Conservation (phyloP, 1,140 invertebrate species). For the Drosophila santomea region DNA sequence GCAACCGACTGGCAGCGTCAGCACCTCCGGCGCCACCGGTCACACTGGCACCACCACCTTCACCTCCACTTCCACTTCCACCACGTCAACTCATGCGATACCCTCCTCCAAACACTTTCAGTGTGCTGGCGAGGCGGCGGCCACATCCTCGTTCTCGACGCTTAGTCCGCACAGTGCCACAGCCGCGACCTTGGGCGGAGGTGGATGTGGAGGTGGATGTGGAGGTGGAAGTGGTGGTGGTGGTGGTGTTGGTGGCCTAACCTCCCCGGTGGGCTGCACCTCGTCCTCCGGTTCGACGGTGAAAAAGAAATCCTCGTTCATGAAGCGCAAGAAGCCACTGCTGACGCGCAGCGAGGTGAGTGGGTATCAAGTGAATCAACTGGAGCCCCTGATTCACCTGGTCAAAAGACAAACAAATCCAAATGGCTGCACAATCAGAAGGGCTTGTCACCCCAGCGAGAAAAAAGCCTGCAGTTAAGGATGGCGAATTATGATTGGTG, state of each 20-base stretch:
- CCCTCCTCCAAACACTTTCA: constrained; percentile 57
- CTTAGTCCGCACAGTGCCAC: constrained; percentile 45
- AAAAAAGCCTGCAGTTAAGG: constrained; percentile 25
- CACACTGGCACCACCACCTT: not conserved
- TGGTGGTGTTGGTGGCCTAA: constrained; percentile 24
- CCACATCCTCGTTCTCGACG: constrained; percentile 26
- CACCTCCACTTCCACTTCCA: not conserved
- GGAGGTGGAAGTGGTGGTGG: constrained; percentile 17
- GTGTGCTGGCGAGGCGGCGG: constrained; percentile 25
- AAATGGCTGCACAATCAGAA: constrained; percentile 32
- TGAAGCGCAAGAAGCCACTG: constrained; percentile 79
- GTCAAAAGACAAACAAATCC: constrained; percentile 21
- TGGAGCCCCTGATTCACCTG: constrained; percentile 9
- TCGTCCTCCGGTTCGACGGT: constrained; percentile 32
- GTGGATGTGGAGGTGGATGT: constrained; percentile 7
- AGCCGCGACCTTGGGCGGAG: constrained; percentile 19
- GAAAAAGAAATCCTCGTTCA: constrained; percentile 75
- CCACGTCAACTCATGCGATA: constrained; percentile 44
- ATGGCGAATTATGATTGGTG: constrained; percentile 12
- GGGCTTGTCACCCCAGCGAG: constrained; percentile 9
- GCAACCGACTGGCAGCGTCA: constrained; percentile 8
- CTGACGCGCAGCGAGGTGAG: constrained; percentile 83
- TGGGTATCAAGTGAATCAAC: constrained; percentile 22
- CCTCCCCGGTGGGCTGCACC: constrained; percentile 40
- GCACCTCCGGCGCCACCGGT: constrained; percentile 14